Base-by-base conservation (phyloP, 1,140 invertebrate genomes). In the Leptinotarsa defecta region DNA sequence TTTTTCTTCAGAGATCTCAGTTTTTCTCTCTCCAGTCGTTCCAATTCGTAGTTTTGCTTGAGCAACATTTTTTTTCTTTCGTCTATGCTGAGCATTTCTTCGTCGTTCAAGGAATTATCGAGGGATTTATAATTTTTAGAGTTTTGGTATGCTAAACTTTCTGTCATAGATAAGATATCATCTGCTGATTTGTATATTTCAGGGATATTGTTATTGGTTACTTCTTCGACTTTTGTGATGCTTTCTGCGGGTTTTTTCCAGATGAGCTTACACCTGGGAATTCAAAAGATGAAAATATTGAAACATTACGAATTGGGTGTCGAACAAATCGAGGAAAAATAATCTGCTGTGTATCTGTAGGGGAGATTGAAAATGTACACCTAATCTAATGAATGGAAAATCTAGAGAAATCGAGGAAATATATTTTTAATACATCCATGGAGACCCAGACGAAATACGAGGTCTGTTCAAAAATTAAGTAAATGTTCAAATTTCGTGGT, bases 11-110 rank as follows among this genome's bases (percentile, higher is more conserved):
- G 15, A 34, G 24, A 19, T 61, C 15, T 62, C n/a, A 27, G n/a
- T 43, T 17, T 57, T 27, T 71, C 48, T 27, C 48, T 73, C 5
- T 13, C 71, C 3, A 15, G 24, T 19, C 62, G 67, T 64, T 76
- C 78, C 34, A 57, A 17, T 34, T 75, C 78, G 22, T 71, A 76
- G 13, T 70, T 48, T 27, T 77, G 68, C 69, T 77, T 77, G 34
- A 79, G 64, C 19, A 79, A 49, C 19, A 71, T 52, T 63, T 73
- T 75, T 52, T 79, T 79, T 4, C 78, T 62, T 71, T 78, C 74
- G 22, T 78, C 75, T n/a, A 78, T 67, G 4, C 67, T 70, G 24
- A 76, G 20, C 20, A 75, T 68, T 13, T 52, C 57, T 48, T 49
- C 74, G n/a, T 74, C 57, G 49, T 77, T 70, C 52, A 77, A 74